Evolutionary conservation across 92 coral and sea anemone species (phyloP), one percentile per base, ranked within the genome.

Genomic region (Porites lobata): DNA sequence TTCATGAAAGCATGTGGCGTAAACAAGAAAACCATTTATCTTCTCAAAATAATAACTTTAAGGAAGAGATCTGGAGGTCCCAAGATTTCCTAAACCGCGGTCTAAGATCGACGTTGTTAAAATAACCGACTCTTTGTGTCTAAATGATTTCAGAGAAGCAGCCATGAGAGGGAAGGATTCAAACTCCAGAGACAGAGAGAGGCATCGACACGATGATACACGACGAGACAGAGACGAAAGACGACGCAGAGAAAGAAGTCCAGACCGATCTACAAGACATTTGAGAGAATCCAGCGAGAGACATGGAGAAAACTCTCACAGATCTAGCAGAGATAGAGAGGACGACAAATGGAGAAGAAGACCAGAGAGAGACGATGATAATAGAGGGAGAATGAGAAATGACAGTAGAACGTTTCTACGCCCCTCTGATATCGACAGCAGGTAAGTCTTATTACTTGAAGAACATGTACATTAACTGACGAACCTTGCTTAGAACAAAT

Each of bases 391-490:
- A 69, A 50, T 32, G 1, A 74, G 78, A 56, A 68, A 65, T 22
- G 78, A 77, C 24, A 52, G 80, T 17, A 24, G 76, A 21, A 67
- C 51, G 65, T 93, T 90, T 74, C 65, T 69, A 76, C 89, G 92
- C 18, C 93, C 93, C 29, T 77, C 75, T 2, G 93, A 90, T 61
- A 65, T 22, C 29, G 75, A 69, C 17, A 76, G 26, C 58, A 73
- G 96, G 96, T 93, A 88, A 29, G 15, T 7, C 17, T 47, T 21
- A 47, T 24, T 69, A 43, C 6, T 24, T 24, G 32, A 19, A 22
- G 50, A 17, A 47, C 50, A 47, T 4, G 47, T 38, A 38, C 47
- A 38, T 38, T 38, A 38, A 38, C 43, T 38, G 43, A 38, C 43
- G 43, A 38, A 38, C 7, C 47, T 38, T 38, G 47, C 47, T 38